Evolutionary conservation across 2,797 vertebrate genomes (phyloP).

Genomic region (Discoglossus pictus): DNA sequence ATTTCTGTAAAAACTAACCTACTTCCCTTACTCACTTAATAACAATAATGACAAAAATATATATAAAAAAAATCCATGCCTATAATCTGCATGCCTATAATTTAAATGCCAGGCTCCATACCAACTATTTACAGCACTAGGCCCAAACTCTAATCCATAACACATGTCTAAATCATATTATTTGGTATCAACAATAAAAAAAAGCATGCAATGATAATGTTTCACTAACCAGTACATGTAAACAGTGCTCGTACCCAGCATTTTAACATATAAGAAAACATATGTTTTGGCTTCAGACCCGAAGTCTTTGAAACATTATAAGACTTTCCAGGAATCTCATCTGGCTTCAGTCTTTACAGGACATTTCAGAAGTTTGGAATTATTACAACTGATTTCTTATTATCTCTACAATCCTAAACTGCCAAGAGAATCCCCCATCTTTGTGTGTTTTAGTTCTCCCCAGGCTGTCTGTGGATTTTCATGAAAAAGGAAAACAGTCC

Average conservation of each 20-base stretch:
- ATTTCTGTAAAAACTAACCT: no score
- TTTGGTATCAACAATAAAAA: conserved; percentile 56
- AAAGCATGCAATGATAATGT: conserved; percentile 54
- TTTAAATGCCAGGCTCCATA: not conserved
- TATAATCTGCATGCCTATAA: not conserved
- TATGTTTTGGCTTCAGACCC: conserved; percentile 54
- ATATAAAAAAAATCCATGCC: no score
- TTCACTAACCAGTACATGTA: conserved; percentile 54
- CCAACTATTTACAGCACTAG: conserved; percentile 25
- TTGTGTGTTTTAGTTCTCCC: conserved; percentile 32
- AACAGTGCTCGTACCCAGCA: conserved; percentile 46
- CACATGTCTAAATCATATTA: conserved; percentile 22
- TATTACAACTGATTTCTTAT: conserved; percentile 43
- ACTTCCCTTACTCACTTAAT: no score
- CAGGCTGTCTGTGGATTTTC: conserved; percentile 27
- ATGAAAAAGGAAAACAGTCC: conserved; percentile 22
- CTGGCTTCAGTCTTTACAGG: conserved; percentile 46
- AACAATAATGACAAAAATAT: no score
- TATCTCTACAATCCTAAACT: conserved; percentile 41
- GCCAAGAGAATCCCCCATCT: conserved; percentile 36
- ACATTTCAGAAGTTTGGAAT: conserved; percentile 47
- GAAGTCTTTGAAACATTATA: conserved; percentile 54
- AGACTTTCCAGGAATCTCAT: conserved; percentile 59
- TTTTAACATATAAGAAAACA: conserved; percentile 56
- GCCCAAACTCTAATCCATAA: conserved; percentile 36